These are phyloP conservation scores for Apteryx owenii DNA, from an alignment of 2,113 vertebrate genomes.

Conservation along the genomic window DNA sequence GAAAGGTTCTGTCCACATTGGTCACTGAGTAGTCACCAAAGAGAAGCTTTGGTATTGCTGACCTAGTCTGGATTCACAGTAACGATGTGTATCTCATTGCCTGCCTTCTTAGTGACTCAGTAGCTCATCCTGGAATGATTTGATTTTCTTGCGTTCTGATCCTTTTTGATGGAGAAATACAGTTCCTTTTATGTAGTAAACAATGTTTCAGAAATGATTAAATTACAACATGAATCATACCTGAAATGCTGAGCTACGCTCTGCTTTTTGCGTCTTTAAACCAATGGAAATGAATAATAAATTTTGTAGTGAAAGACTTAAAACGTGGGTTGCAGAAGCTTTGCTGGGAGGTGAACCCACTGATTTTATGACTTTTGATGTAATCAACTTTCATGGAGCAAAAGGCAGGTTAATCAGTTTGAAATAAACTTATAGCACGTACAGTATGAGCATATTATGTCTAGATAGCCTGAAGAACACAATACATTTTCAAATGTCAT, in stretches of 20 bases:
- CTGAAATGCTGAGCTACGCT: background rate
- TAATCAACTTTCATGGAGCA: background rate
- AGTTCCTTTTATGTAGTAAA: background rate
- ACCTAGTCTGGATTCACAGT: background rate
- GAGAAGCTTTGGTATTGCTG: background rate
- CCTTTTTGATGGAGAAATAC: background rate
- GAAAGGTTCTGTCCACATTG: background rate
- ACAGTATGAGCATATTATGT: background rate
- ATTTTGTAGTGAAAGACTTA: background rate
- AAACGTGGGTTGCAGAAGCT: background rate
- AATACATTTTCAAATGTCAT: background rate
- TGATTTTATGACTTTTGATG: background rate
- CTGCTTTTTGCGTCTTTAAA: background rate
- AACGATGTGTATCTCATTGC: accelerated
- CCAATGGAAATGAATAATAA: background rate
- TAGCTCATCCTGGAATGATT: background rate
- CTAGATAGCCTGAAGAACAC: background rate
- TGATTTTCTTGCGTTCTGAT: background rate
- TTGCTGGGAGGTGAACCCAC: background rate
- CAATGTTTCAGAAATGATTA: conserved; percentile 1
- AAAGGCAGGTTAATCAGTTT: background rate
- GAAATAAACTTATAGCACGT: background rate
- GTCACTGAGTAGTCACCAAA: background rate
- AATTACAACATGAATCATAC: background rate
- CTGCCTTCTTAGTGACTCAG: background rate